Conservation (phyloP, 2,888 invertebrate species). For the Platycheirus albimanus region DNA sequence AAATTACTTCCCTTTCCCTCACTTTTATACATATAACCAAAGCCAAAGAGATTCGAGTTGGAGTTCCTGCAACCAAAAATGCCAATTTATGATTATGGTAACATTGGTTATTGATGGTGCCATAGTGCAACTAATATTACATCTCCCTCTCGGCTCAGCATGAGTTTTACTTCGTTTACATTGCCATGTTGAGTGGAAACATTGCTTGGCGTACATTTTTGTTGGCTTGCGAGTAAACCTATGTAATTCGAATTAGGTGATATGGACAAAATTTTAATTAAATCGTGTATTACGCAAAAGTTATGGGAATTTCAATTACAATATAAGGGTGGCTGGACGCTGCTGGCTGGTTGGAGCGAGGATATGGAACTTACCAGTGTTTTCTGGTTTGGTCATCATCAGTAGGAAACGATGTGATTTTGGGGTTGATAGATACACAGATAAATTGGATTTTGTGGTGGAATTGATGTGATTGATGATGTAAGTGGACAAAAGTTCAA, state of each 20-base stretch:
- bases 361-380: too few species aligned
- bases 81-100: slow-evolving; percentile 71
- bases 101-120: slow-evolving; percentile 69
- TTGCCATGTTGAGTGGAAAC: slow-evolving; percentile 53
- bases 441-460: slow-evolving; percentile 7
- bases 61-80: slow-evolving; percentile 34
- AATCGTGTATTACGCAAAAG: slow-evolving; percentile 32
- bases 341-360: too few species aligned
- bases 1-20: slow-evolving; percentile 39
- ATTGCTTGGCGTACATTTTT: slow-evolving; percentile 43
- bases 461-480: slow-evolving; percentile 32
- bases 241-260: slow-evolving; percentile 65
- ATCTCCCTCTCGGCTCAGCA: slow-evolving; percentile 21
- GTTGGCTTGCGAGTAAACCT: slow-evolving; percentile 22
- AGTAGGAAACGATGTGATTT: slow-evolving; percentile 6
- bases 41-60: too few species aligned
- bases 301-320: slow-evolving; percentile 62
- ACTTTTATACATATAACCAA: not conserved
- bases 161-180: slow-evolving; percentile 33
- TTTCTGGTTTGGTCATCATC: too few species aligned
- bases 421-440: slow-evolving; percentile 7
- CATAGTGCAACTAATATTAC: slow-evolving; percentile 59
- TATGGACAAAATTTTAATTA: slow-evolving; percentile 64
- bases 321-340: not conserved
- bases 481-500: not conserved